A percentile compares a stretch with the other conserved stretches of the same genome.
phyloP scores from a whole-genome alignment of 2,888 invertebrate species.

The Cistogaster globosa region DNA sequence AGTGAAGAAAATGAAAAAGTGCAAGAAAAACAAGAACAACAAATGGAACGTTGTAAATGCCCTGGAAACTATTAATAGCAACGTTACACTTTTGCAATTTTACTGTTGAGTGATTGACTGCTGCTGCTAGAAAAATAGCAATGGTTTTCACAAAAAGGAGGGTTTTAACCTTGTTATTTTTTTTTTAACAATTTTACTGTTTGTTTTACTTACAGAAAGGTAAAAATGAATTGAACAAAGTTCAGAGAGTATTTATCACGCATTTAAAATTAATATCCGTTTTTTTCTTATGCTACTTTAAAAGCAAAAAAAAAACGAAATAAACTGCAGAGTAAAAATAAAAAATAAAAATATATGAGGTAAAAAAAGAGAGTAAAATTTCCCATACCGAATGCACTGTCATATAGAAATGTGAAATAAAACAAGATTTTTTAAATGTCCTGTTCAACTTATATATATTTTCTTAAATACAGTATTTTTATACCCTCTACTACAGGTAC shows the following conservation, averaged over 20 bases:
- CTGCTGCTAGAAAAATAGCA: conserved; percentile 14
- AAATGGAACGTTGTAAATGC: conserved; percentile 26
- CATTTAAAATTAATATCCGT: conserved; percentile 74
- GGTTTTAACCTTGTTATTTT: no score
- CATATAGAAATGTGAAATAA: conserved; percentile 24
- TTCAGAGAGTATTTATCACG: conserved; percentile 70
- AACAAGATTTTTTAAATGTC: conserved; percentile 55
- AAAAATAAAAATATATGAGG: conserved; percentile 3
- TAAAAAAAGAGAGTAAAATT: conserved; percentile 31
- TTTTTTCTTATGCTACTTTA: conserved; percentile 24
- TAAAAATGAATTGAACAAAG: conserved; percentile 41
- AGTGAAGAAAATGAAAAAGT: conserved; percentile 37
- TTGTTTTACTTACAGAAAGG: conserved; percentile 20
- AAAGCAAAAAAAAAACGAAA: not conserved
- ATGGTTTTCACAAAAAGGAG: conserved; percentile 17
- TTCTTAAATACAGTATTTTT: conserved; percentile 35
- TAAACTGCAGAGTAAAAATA: conserved; percentile 7
- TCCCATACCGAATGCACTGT: conserved; percentile 15
- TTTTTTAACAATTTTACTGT: not conserved
- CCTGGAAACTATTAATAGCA: conserved; percentile 30
- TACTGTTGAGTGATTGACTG: conserved; percentile 36
- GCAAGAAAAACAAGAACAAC: conserved; percentile 10
- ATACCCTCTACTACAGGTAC: no score
- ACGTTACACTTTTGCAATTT: conserved; percentile 24
- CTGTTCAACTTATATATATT: conserved; percentile 41